Percentiles rank a stretch among this genome's conserved stretches.
These are phyloP conservation scores for Lithobates pipiens DNA, from an alignment of 2,797 vertebrate species.

Conservation along the genomic window DNA sequence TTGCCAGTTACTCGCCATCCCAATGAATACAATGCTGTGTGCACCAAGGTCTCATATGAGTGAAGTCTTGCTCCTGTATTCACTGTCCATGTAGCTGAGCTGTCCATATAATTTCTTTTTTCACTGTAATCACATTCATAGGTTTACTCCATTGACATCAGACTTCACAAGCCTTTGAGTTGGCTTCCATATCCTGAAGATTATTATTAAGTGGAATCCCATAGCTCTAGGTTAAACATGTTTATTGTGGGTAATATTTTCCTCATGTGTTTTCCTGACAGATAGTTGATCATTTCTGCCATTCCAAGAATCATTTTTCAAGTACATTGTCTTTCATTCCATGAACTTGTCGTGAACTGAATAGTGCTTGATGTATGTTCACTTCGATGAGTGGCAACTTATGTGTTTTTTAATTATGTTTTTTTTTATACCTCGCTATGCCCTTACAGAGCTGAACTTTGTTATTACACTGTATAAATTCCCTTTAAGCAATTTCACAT, in stretches of 20 bases:
- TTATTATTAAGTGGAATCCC: constrained; percentile 53
- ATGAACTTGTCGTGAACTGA: not conserved
- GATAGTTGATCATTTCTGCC: constrained; percentile 53
- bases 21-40: too few species aligned
- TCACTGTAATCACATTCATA: constrained; percentile 41
- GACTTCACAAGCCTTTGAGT: constrained; percentile 39
- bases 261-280: constrained; percentile 44
- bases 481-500: too few species aligned
- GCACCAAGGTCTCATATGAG: not conserved
- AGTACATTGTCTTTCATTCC: constrained; percentile 15
- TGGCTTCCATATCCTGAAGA: constrained; percentile 39
- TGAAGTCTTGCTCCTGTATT: constrained; percentile 18
- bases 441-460: too few species aligned
- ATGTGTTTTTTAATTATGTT: too few species aligned
- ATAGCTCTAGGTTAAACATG: constrained; percentile 43
- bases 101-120: not conserved
- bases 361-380: not conserved
- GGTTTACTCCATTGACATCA: constrained; percentile 35
- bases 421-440: too few species aligned
- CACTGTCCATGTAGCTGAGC: constrained; percentile 13
- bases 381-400: too few species aligned
- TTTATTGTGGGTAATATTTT: constrained; percentile 49
- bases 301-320: constrained; percentile 26
- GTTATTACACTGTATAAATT: too few species aligned
- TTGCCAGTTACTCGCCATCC: too few species aligned